Evolutionary conservation across 2,888 invertebrate genomes (phyloP).

Genomic region (Plemyria rubiginata): DNA sequence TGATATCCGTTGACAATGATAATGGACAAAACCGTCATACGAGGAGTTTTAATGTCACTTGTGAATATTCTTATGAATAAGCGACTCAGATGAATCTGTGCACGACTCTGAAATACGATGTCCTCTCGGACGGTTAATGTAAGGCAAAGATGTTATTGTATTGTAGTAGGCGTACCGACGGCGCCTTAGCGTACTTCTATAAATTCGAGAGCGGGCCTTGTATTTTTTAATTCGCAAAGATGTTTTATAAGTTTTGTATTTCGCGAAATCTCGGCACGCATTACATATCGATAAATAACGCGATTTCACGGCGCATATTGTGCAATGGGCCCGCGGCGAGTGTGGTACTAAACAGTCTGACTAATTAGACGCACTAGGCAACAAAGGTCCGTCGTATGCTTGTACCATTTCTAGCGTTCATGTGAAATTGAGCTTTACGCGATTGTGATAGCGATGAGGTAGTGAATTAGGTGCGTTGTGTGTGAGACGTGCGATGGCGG

Average conservation of each 20-base stretch:
- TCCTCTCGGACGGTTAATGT: slow-evolving; percentile 64
- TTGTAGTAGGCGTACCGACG: slow-evolving; percentile 72
- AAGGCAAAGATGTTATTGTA: slow-evolving; percentile 64
- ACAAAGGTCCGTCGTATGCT: slow-evolving; percentile 68
- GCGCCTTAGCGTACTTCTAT: slow-evolving; percentile 62
- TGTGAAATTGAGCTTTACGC: slow-evolving; percentile 52
- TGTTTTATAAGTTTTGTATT: slow-evolving; percentile 30
- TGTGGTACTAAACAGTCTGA: slow-evolving; percentile 80
- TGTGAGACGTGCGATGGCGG: slow-evolving; percentile 74
- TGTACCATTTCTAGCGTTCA: slow-evolving; percentile 50
- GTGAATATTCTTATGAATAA: slow-evolving; percentile 74
- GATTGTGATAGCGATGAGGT: slow-evolving; percentile 50
- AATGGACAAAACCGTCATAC: slow-evolving; percentile 71
- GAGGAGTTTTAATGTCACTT: slow-evolving; percentile 75
- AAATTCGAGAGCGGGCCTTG: slow-evolving; percentile 43
- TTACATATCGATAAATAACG: slow-evolving; percentile 68
- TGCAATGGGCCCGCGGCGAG: slow-evolving; percentile 69
- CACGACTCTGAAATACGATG: slow-evolving; percentile 80
- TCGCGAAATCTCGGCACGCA: slow-evolving; percentile 44
- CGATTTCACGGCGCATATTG: slow-evolving; percentile 71
- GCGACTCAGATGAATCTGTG: slow-evolving; percentile 76
- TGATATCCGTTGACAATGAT: slow-evolving; percentile 72
- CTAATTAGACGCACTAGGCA: slow-evolving; percentile 83
- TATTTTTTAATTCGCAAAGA: slow-evolving; percentile 29
- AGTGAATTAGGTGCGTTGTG: slow-evolving; percentile 53